Evolutionary conservation across 2,888 invertebrate genomes (phyloP), one percentile per base, ranked within the genome.

Genomic region (Galerucella pusilla): DNA sequence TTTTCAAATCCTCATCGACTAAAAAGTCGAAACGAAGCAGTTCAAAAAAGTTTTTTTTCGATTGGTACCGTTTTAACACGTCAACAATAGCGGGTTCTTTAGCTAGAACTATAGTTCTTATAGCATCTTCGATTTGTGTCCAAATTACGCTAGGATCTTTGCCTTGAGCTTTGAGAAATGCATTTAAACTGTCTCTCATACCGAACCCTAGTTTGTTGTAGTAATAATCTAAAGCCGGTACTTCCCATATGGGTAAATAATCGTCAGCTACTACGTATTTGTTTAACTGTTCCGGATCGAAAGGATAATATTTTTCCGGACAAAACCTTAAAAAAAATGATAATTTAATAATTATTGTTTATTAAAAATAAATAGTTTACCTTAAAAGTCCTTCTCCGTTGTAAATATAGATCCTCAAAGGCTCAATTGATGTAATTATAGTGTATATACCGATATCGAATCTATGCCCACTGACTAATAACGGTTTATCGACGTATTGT

Each of bases 361-460:
- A 9, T 42, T 14, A 57, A 54, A 16, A 7, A 66, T 64, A 54
- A 20, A 45, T 20, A 66, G 68, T 68, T 83, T 88, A 94, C 94
- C 96, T 93, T 85, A 98, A 94, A 9, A 99, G 88, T 10, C 95
- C 93, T 85, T 99, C 98, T 25, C 84, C 83, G 85, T 94, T 94
- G 85, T 96, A 96, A 83, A 94, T 93, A 85, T 98, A 99, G 1
- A 94, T 92, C 79, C 97, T 90, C 28, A 99, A 88, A 0, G 99
- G 99, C 87, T 96, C 92, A 1, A 98, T 90, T 0, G 97, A 98
- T 0, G 97, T 98, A 25, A 99, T 88, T 0, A 94, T 93, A 0
- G 96, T 95, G 85, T 99, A 99, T 74, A 99, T 92, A 10, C 99
- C 98, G 86, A 99, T 95, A 88, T 99, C 99, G 88, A 99, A 99